Conservation (phyloP, 2,113 vertebrate species). For the Zeus faber region DNA sequence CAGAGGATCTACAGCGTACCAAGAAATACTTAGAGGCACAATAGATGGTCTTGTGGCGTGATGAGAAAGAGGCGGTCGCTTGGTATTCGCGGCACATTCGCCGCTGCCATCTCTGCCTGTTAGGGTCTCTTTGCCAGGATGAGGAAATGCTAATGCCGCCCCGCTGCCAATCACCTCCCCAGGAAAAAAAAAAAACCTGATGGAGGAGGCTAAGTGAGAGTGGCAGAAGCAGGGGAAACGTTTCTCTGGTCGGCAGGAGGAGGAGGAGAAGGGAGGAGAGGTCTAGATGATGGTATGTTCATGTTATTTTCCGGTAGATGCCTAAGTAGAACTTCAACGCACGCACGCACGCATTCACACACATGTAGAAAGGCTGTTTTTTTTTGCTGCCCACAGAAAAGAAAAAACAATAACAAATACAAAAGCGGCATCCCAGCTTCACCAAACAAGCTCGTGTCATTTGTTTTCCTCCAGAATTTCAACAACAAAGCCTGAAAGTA, state of each 20-base stretch:
- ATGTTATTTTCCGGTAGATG: no score
- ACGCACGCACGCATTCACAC: background rate
- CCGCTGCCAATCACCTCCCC: slow-evolving; percentile 69
- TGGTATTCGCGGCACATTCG: slow-evolving; percentile 57
- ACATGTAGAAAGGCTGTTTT: no score
- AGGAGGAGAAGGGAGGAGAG: background rate
- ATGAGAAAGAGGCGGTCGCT: slow-evolving; percentile 28
- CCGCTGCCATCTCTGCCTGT: slow-evolving; percentile 49
- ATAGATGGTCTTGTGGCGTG: slow-evolving; percentile 23
- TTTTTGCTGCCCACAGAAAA: no score
- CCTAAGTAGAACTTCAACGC: no score
- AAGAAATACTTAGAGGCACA: slow-evolving; percentile 12
- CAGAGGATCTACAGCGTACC: no score
- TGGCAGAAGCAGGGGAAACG: slow-evolving; percentile 68
- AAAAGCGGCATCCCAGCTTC: no score
- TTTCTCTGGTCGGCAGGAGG: slow-evolving; percentile 47
- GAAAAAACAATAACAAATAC: no score
- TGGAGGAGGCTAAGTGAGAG: slow-evolving; percentile 64
- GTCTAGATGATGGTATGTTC: background rate
- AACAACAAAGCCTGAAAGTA: no score
- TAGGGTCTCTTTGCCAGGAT: slow-evolving; percentile 59
- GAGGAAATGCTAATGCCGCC: slow-evolving; percentile 72
- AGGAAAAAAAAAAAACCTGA: slow-evolving; percentile 27
- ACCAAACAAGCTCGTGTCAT: no score
- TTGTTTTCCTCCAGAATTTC: no score